phyloP scores from a whole-genome alignment of 2,888 invertebrate species.

The Achlya flavicornis region DNA sequence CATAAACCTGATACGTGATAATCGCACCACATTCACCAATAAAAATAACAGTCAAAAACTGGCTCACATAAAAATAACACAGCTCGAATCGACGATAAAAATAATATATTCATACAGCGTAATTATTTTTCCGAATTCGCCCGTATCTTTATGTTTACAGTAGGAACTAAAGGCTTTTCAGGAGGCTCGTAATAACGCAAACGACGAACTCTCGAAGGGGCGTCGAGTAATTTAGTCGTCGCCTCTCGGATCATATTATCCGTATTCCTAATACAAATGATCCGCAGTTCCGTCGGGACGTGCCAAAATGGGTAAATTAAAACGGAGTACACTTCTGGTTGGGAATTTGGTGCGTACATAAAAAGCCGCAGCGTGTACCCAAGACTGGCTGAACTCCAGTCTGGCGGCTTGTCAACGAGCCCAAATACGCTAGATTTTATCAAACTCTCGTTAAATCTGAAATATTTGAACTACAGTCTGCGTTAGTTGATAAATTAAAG shows the following conservation, averaged over 20 bases:
- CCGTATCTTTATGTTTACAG: constrained; percentile 40
- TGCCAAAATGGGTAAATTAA: constrained; percentile 81
- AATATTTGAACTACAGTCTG: constrained; percentile 29
- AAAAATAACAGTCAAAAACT: constrained; percentile 41
- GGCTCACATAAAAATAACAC: constrained; percentile 42
- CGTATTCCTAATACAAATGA: constrained; percentile 72
- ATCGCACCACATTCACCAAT: constrained; percentile 30
- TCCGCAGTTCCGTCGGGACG: constrained; percentile 67
- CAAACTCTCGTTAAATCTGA: constrained; percentile 33
- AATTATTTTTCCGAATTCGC: constrained; percentile 50
- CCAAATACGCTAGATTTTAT: constrained; percentile 43
- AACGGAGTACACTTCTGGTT: constrained; percentile 62
- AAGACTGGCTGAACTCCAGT: constrained; percentile 60
- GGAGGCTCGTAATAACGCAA: constrained; percentile 49
- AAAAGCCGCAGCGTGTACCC: constrained; percentile 55
- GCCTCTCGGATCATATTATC: constrained; percentile 67
- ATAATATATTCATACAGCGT: constrained; percentile 47
- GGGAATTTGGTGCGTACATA: constrained; percentile 62
- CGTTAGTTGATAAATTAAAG: constrained; percentile 25
- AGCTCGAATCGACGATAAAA: constrained; percentile 39
- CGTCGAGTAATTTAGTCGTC: constrained; percentile 55
- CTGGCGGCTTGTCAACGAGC: constrained; percentile 51
- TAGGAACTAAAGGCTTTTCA: constrained; percentile 42
- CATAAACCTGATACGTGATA: constrained; percentile 38
- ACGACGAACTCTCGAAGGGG: constrained; percentile 48